Evolutionary conservation across 30 jellyfish, hydroid and myxozoan species (phyloP).

Genomic region (Turritopsis rubra): DNA sequence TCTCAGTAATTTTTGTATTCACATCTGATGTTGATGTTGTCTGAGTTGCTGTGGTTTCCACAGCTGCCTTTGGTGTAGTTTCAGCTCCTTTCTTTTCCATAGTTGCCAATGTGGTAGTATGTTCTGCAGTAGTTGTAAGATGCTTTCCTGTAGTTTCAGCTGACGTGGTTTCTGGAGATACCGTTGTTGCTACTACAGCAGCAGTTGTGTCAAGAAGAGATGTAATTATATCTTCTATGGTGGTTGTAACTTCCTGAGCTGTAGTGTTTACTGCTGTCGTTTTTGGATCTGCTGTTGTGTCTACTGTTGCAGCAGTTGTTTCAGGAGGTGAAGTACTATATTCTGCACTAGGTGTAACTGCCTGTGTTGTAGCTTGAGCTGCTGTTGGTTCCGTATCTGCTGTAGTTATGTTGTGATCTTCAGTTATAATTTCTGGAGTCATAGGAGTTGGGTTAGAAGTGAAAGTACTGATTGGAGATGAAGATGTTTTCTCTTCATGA

Average conservation of each 20-base stretch:
- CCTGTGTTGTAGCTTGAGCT: background rate
- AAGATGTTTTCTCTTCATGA: background rate
- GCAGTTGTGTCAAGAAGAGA: no score
- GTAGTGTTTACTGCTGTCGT: background rate
- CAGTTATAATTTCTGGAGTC: constrained; percentile 14
- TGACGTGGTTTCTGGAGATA: no score
- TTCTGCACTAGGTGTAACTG: background rate
- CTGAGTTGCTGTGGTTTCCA: no score
- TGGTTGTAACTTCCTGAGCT: no score
- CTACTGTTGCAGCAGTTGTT: background rate
- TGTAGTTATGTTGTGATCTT: background rate
- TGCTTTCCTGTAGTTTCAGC: no score
- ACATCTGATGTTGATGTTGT: background rate
- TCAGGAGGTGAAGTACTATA: background rate
- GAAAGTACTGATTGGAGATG: background rate
- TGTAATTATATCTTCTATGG: no score
- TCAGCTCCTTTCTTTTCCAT: no score
- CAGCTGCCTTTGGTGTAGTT: no score
- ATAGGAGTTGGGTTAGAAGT: constrained; percentile 4
- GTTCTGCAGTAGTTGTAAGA: no score
- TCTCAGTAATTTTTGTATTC: background rate
- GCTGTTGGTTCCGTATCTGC: background rate
- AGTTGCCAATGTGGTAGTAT: no score
- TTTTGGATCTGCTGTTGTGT: background rate
- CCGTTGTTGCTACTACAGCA: background rate